Evolutionary conservation across 2,888 invertebrate genomes (phyloP).

Genomic region (Phortica magna): DNA sequence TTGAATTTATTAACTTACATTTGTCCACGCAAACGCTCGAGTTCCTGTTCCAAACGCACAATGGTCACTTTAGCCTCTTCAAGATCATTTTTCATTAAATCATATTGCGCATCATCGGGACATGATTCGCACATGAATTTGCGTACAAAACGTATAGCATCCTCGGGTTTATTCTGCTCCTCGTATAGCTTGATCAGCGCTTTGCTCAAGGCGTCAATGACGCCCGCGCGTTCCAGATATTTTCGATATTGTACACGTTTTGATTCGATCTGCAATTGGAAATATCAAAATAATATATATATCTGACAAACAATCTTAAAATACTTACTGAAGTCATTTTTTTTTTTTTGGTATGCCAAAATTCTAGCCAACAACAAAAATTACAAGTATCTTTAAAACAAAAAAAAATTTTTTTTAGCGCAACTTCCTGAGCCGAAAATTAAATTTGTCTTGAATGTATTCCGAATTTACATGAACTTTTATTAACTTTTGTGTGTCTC

Average conservation of each 20-base stretch:
- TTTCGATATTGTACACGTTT: conserved; percentile 78
- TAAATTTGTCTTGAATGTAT: not conserved
- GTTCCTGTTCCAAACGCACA: conserved; percentile 70
- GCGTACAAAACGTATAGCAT: conserved; percentile 77
- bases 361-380: too few relatives aligned
- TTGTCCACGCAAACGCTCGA: conserved; percentile 73
- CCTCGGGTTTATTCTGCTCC: conserved; percentile 77
- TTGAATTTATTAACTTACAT: conserved; percentile 62
- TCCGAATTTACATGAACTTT: not conserved
- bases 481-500: not conserved
- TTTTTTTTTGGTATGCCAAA: not conserved
- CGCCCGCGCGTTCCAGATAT: conserved; percentile 77
- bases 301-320: too few relatives aligned
- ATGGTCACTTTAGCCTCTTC: conserved; percentile 72
- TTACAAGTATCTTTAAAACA: too few relatives aligned
- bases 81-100: conserved; percentile 73
- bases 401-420: not conserved
- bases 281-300: not conserved
- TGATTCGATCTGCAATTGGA: conserved; percentile 71
- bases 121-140: conserved; percentile 77
- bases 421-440: conserved; percentile 6
- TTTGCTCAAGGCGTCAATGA: conserved; percentile 76
- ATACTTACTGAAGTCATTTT: conserved; percentile 74
- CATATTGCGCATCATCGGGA: conserved; percentile 75
- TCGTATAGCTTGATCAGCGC: conserved; percentile 77